phyloP scores from a whole-genome alignment of 1,140 invertebrate genomes.

The Streblospio benedicti region DNA sequence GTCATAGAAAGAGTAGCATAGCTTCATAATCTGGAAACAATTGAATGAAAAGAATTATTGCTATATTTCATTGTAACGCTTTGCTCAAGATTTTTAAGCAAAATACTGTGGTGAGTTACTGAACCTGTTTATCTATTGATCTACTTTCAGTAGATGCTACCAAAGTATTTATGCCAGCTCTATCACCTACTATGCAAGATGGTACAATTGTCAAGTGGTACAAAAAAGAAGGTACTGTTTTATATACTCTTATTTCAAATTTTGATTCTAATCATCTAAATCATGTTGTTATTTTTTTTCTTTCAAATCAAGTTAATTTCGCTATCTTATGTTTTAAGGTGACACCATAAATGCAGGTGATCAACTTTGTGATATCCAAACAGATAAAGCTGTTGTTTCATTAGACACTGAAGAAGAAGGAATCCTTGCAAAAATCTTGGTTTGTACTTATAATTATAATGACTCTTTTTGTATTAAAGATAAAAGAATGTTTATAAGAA shows the following conservation, averaged over 20 bases:
- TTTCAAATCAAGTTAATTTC: slow-evolving; percentile 2
- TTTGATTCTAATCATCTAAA: neutral
- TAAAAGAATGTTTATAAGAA: too few relatives aligned
- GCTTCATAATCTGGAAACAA: too few relatives aligned
- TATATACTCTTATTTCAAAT: neutral
- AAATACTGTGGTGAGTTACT: neutral
- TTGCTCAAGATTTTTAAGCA: slow-evolving; percentile 13
- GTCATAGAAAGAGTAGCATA: too few relatives aligned
- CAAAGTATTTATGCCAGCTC: slow-evolving; percentile 53
- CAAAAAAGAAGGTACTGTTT: slow-evolving; percentile 52
- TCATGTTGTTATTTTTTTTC: neutral
- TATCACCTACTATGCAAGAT: slow-evolving; percentile 58
- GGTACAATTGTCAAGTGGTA: slow-evolving; percentile 57
- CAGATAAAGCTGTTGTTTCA: slow-evolving; percentile 56
- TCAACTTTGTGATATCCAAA: slow-evolving; percentile 57
- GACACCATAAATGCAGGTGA: slow-evolving; percentile 53
- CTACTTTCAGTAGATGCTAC: slow-evolving; percentile 27
- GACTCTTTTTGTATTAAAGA: too few relatives aligned
- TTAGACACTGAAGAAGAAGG: slow-evolving; percentile 57
- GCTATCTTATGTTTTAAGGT: slow-evolving; percentile 32
- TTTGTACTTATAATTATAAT: slow-evolving; percentile 28
- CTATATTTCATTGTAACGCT: too few relatives aligned
- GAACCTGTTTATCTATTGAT: neutral
- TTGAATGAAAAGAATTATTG: too few relatives aligned
- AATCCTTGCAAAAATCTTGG: slow-evolving; percentile 55